Evolutionary conservation across 2,888 invertebrate species (phyloP).

Genomic region (Dione vanillae): DNA sequence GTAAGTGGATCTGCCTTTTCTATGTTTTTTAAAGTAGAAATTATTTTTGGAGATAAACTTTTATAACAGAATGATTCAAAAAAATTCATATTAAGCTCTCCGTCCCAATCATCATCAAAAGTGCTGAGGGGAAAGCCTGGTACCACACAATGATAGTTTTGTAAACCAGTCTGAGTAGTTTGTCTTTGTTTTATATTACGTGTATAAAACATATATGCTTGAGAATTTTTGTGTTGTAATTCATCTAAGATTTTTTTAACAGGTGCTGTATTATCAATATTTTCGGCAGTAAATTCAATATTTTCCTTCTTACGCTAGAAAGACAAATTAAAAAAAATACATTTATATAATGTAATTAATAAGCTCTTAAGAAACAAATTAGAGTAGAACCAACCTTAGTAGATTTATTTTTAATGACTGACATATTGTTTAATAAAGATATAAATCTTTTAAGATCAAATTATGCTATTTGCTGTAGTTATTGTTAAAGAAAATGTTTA

Average conservation of each 20-base stretch:
- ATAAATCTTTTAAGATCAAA: not conserved
- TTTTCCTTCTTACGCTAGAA: slow-evolving; percentile 44
- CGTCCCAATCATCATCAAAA: slow-evolving; percentile 71
- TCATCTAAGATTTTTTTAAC: slow-evolving; percentile 61
- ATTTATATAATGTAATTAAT: not conserved
- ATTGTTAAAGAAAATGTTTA: not conserved
- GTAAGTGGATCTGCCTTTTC: slow-evolving; percentile 66
- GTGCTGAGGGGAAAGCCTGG: slow-evolving; percentile 64
- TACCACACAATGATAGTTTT: slow-evolving; percentile 55
- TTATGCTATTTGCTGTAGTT: not conserved
- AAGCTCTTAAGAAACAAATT: not conserved
- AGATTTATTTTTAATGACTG: slow-evolving; percentile 7
- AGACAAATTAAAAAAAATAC: not conserved
- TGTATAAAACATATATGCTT: slow-evolving; percentile 59
- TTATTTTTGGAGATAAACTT: slow-evolving; percentile 66
- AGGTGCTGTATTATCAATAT: slow-evolving; percentile 62
- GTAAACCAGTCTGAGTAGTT: slow-evolving; percentile 41
- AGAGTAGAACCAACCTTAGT: slow-evolving; percentile 4
- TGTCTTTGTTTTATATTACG: slow-evolving; percentile 57
- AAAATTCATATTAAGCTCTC: slow-evolving; percentile 63
- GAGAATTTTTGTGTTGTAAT: slow-evolving; percentile 55
- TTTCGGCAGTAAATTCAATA: slow-evolving; percentile 54
- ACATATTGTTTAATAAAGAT: slow-evolving; percentile 6
- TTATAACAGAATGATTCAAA: slow-evolving; percentile 70
- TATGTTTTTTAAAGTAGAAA: slow-evolving; percentile 57